Conservation (phyloP, 2,797 vertebrate genomes). For the Furcifer pardalis region DNA sequence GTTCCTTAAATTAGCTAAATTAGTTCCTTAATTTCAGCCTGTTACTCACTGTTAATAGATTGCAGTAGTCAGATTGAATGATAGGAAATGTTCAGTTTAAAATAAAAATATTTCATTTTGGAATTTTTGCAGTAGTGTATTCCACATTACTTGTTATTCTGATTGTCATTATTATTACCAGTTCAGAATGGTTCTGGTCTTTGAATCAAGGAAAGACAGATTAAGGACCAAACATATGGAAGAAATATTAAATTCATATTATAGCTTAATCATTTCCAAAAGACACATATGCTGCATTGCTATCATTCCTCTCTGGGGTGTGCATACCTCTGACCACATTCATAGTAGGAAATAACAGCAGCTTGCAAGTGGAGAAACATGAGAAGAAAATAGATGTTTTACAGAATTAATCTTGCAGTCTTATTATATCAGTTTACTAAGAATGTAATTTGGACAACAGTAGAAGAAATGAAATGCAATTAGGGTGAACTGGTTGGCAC, state of each 20-base stretch:
- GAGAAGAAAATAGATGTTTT: conserved; percentile 45
- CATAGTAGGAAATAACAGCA: conserved; percentile 48
- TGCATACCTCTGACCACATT: conserved; percentile 51
- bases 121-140: not conserved
- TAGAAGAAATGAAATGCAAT: conserved; percentile 28
- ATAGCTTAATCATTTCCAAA: conserved; percentile 52
- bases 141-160: not conserved
- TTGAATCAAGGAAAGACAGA: conserved; percentile 61
- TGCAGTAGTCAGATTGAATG: not conserved
- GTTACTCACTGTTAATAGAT: not conserved
- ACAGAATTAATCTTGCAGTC: conserved; percentile 21
- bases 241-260: conserved; percentile 67
- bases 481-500: conserved; percentile 34
- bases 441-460: conserved; percentile 7
- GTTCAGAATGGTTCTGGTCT: conserved; percentile 47
- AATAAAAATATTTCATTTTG: not conserved
- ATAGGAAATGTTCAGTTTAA: conserved; percentile 2
- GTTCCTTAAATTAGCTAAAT: not conserved
- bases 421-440: conserved; percentile 39
- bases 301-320: conserved; percentile 43
- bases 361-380: conserved; percentile 52
- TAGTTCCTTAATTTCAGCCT: not conserved
- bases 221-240: conserved; percentile 58
- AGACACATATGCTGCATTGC: conserved; percentile 40
- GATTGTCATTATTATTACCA: not conserved